These are phyloP conservation scores for Emydura subglobosa DNA, from an alignment of 2,113 vertebrate genomes.

Conservation along the genomic window DNA sequence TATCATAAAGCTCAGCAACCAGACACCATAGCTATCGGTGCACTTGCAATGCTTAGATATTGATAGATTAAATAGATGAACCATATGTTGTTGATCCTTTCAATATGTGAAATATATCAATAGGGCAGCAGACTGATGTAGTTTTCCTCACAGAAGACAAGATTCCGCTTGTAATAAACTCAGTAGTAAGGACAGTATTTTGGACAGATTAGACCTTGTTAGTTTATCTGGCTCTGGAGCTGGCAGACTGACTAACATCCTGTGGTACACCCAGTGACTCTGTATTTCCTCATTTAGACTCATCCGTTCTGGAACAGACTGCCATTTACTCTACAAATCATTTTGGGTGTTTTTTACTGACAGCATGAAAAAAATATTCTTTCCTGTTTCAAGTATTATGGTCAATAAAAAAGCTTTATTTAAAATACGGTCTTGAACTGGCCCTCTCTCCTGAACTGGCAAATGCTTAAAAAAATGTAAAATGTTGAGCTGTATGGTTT, in stretches of 20 bases:
- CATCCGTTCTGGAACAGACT: background rate
- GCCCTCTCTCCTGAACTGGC: slow-evolving; percentile 15
- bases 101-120: background rate
- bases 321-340: background rate
- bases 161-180: slow-evolving; percentile 15
- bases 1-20: background rate
- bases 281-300: slow-evolving; percentile 33
- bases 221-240: background rate
- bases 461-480: slow-evolving; percentile 39
- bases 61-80: background rate
- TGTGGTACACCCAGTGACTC: slow-evolving; percentile 7
- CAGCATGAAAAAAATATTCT: background rate
- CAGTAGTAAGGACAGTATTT: slow-evolving; percentile 33
- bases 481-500: slow-evolving; percentile 57
- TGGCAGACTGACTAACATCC: slow-evolving; percentile 12
- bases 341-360: background rate
- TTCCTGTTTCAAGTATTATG: slow-evolving; percentile 11
- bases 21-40: background rate
- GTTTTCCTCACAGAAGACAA: background rate
- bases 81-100: background rate
- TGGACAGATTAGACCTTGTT: slow-evolving; percentile 15
- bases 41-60: background rate
- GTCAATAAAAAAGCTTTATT: slow-evolving; percentile 2
- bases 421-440: slow-evolving; percentile 9
- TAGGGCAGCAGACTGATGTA: background rate